phyloP scores from a whole-genome alignment of 2,113 vertebrate species.

The Melozone crissalis region DNA sequence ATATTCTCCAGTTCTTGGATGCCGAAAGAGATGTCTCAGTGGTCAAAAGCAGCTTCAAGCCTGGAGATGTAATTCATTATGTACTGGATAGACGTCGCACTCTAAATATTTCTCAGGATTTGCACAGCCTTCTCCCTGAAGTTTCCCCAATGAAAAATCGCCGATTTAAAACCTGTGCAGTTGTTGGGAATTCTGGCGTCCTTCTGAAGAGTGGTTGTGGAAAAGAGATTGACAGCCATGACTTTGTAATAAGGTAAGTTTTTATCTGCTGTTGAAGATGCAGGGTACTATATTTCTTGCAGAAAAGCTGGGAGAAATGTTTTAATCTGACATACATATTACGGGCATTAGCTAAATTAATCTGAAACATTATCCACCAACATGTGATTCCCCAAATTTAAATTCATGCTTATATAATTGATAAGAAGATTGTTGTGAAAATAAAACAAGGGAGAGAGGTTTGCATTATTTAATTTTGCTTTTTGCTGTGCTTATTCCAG shows the following conservation, averaged over 20 bases:
- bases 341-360: not conserved
- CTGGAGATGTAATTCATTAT: slow-evolving; percentile 87
- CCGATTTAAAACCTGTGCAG: slow-evolving; percentile 85
- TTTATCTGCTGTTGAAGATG: not conserved
- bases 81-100: slow-evolving; percentile 86
- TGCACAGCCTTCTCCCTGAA: slow-evolving; percentile 87
- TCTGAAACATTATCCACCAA: not conserved
- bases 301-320: not conserved
- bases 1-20: slow-evolving; percentile 87
- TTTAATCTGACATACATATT: not conserved
- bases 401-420: not conserved
- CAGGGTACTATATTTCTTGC: not conserved
- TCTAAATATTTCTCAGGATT: slow-evolving; percentile 82
- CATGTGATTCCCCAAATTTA: not conserved
- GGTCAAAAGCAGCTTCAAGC: slow-evolving; percentile 88
- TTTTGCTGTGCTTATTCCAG: not conserved
- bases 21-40: slow-evolving; percentile 88
- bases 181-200: slow-evolving; percentile 89
- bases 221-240: slow-evolving; percentile 86
- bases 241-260: slow-evolving; percentile 87
- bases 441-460: not conserved
- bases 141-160: slow-evolving; percentile 89
- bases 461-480: not conserved
- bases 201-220: slow-evolving; percentile 85
- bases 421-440: not conserved